Percentiles rank a stretch among this genome's conserved stretches.
These are phyloP conservation scores for Mythimna albipuncta DNA, from an alignment of 2,888 invertebrate genomes.

Conservation along the genomic window DNA sequence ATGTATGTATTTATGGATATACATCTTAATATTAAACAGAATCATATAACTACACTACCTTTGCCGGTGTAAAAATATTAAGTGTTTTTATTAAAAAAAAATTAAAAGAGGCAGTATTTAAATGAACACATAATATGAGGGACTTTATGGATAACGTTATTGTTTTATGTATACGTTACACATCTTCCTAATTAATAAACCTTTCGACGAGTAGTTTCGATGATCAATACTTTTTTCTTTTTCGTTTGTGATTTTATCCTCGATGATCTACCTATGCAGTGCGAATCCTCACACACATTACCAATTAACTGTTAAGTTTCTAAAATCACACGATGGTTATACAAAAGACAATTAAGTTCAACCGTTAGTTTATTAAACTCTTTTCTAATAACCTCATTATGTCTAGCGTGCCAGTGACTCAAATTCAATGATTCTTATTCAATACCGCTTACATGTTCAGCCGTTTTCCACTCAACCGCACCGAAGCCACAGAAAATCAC, in stretches of 20 bases:
- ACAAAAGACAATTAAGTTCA: not conserved
- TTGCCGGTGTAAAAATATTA: too few species aligned
- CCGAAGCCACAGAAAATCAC: constrained; percentile 58
- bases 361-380: not conserved
- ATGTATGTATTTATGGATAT: too few species aligned
- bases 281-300: not conserved
- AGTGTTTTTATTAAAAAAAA: too few species aligned
- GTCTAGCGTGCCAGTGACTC: not conserved
- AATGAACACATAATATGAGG: too few species aligned
- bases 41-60: too few species aligned
- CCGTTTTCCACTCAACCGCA: constrained; percentile 23
- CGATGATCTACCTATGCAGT: not conserved
- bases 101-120: too few species aligned
- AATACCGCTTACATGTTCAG: constrained; percentile 15
- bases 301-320: not conserved
- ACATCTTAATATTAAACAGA: too few species aligned
- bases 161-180: too few species aligned
- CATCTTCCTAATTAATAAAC: not conserved
- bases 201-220: constrained; percentile 1
- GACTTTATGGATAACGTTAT: too few species aligned
- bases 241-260: not conserved
- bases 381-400: not conserved
- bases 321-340: not conserved
- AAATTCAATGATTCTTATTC: constrained; percentile 11
- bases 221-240: not conserved